Percentiles rank a stretch among this genome's conserved stretches.
Conservation (phyloP, 1,140 invertebrate species). For the Nephotettix cincticeps region DNA sequence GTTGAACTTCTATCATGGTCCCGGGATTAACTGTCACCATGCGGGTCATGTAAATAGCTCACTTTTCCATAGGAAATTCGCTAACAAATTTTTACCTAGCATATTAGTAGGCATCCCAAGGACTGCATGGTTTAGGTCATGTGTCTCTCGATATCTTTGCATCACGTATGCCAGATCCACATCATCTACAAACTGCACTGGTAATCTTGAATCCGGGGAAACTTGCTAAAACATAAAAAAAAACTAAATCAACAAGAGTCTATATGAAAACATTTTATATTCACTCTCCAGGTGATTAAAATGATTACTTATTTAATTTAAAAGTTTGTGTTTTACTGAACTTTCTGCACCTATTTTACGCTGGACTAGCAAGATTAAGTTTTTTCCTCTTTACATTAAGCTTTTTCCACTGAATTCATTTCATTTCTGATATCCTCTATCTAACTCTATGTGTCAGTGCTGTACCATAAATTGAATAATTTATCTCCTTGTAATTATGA, state of each 20-base stretch:
- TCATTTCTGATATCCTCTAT: too few species aligned
- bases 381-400: neutral
- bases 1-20: too few species aligned
- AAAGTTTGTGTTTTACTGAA: neutral
- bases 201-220: slow-evolving; percentile 86
- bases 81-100: slow-evolving; percentile 82
- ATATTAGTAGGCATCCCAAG: slow-evolving; percentile 95
- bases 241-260: neutral
- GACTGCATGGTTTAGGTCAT: slow-evolving; percentile 91
- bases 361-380: neutral
- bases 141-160: slow-evolving; percentile 94
- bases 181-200: slow-evolving; percentile 91
- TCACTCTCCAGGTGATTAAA: neutral
- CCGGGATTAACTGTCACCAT: too few species aligned
- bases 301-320: neutral
- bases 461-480: too few species aligned
- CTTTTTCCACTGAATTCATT: neutral
- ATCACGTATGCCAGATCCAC: slow-evolving; percentile 92
- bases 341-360: neutral
- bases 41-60: too few species aligned
- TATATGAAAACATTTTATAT: neutral
- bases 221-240: slow-evolving; percentile 64
- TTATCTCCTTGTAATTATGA: too few species aligned
- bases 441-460: too few species aligned
- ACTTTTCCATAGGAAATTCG: too few species aligned